Evolutionary conservation across 2,113 vertebrate genomes (phyloP).

Genomic region (Eira barbara): DNA sequence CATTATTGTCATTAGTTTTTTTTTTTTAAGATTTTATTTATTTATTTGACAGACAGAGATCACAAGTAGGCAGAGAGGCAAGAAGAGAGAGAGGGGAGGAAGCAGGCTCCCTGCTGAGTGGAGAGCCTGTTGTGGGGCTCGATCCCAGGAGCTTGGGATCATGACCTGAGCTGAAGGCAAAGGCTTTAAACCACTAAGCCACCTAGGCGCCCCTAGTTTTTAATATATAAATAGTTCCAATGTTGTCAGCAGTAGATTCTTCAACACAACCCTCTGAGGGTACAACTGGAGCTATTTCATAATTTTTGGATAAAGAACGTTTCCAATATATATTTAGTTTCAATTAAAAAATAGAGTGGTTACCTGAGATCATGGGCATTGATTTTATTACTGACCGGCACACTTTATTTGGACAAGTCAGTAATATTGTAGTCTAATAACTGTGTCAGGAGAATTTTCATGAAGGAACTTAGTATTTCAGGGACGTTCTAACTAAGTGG

Average conservation of each 20-base stretch:
- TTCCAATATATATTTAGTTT: not conserved
- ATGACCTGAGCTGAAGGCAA: no score
- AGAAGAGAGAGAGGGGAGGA: no score
- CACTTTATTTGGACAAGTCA: not conserved
- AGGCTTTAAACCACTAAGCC: no score
- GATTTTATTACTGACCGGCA: not conserved
- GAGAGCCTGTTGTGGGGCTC: no score
- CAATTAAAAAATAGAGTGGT: not conserved
- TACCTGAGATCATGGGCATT: not conserved
- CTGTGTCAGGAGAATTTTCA: not conserved
- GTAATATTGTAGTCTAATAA: not conserved
- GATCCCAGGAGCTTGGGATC: no score
- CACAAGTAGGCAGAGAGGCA: no score
- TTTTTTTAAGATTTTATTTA: no score
- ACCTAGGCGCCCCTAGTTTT: not conserved
- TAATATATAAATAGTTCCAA: not conserved
- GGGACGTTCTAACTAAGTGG: not conserved
- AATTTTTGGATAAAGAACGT: not conserved
- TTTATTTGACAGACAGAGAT: no score
- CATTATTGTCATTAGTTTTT: not conserved
- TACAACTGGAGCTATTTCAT: not conserved
- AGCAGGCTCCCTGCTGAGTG: no score
- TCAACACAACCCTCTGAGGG: not conserved
- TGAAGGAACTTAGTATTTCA: not conserved
- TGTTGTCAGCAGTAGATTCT: not conserved